Evolutionary conservation across 2,113 vertebrate genomes (phyloP), one percentile per base, ranked within the genome.

Genomic region (Turnix velox): DNA sequence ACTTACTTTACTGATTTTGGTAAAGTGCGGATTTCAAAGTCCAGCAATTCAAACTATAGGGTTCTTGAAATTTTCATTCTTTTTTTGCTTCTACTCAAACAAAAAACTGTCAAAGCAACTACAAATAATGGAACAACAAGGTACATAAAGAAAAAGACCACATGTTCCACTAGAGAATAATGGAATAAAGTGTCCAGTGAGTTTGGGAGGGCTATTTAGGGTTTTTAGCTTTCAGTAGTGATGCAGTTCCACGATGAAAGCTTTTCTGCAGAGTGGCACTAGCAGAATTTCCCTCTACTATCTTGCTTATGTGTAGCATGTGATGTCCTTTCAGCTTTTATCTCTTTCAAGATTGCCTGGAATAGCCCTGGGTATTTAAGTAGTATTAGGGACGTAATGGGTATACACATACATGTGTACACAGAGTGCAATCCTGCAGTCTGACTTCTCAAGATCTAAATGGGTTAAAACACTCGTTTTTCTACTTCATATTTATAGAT

Each of bases 331-430:
- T 90, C 14, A 85, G 12, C 3, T 20, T 79, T 90, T 65, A 28
- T 42, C 12, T 63, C 61, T 61, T 91, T 65, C 35, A 43, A 67
- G 22, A 57, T 18, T 51, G 30, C 48, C 18, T 87, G 45, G n/a
- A 12, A 7, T 28, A 61, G 52, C 18, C 10, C 22, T 43, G 13
- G 19, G 18, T 65, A 33, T 82, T 91, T 63, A 63, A 61, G 72
- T 9, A 51, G 24, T 18, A 5, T 11, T 37, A 68, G 6, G 14
- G 40, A 39, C 28, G 57, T 68, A 87, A 74, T 28, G 12, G 57
- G 2, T 24, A 22, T 18, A 45, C 12, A 51, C 20, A 43, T 6
- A 22, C 9, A 11, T 2, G 10, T 6, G 27, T 0, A 1, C 12
- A 35, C 14, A 58, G 35, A 67, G 5, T 43, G 17, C 33, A 63